Percentiles rank a stretch among this genome's conserved stretches.
phyloP scores from a whole-genome alignment of 92 coral and sea anemone genomes.

The Parazoanthus atlanticus region DNA sequence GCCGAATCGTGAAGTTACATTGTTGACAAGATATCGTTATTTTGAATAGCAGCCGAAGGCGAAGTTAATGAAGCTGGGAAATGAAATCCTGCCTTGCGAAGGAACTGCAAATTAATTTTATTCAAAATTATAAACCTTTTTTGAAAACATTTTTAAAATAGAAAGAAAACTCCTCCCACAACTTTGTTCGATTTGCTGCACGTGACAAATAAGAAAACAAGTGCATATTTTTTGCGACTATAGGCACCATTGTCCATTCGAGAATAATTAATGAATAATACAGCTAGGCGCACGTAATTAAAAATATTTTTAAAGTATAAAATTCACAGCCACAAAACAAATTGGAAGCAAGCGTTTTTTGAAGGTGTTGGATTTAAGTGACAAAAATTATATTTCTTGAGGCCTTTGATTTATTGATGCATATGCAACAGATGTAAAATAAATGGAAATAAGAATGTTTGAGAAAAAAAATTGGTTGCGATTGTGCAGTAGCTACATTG shows the following conservation, averaged over 20 bases:
- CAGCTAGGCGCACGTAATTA: too few species aligned
- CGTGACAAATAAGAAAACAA: neutral
- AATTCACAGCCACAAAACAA: too few species aligned
- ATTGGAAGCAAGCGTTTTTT: too few species aligned
- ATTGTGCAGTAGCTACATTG: too few species aligned
- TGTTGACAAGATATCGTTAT: neutral
- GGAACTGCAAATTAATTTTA: neutral
- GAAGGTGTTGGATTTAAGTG: too few species aligned
- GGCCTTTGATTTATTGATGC: too few species aligned
- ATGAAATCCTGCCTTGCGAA: neutral
- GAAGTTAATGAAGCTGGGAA: neutral
- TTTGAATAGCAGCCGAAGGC: neutral
- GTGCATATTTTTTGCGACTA: neutral
- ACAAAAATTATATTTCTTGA: too few species aligned
- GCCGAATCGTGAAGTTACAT: neutral
- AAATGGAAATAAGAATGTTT: too few species aligned
- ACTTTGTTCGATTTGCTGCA: neutral
- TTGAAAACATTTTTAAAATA: neutral
- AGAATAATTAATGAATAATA: too few species aligned
- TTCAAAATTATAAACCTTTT: neutral
- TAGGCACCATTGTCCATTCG: neutral
- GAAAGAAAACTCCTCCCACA: slow-evolving; percentile 7
- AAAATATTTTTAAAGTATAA: too few species aligned
- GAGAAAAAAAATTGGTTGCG: too few species aligned
- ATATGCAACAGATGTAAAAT: too few species aligned